phyloP scores from a whole-genome alignment of 2,797 vertebrate genomes.

The Neomorphus geoffroyi region DNA sequence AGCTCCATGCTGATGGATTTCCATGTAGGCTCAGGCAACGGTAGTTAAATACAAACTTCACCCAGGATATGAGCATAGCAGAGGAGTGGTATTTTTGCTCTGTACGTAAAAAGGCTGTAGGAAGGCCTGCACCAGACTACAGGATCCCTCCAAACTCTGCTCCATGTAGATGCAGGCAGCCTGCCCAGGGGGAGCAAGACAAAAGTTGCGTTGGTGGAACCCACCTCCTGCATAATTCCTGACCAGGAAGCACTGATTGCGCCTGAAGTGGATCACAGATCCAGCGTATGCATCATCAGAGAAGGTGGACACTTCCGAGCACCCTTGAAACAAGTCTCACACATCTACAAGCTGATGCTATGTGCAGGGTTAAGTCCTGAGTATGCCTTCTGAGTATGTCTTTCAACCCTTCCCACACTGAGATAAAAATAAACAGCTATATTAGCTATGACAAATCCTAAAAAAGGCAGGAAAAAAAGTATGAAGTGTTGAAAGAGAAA shows the following conservation, averaged over 20 bases:
- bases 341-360: neutral
- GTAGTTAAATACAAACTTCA: neutral
- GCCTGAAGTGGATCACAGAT: neutral
- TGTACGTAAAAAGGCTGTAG: neutral
- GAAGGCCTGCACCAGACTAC: neutral
- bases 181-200: neutral
- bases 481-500: slow-evolving; percentile 20
- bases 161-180: neutral
- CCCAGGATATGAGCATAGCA: neutral
- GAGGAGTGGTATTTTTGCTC: neutral
- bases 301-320: neutral
- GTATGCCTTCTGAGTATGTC: slow-evolving; percentile 1
- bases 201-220: neutral
- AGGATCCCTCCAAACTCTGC: neutral
- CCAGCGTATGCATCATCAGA: neutral
- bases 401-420: slow-evolving; percentile 57
- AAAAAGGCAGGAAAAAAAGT: neutral
- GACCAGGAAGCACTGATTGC: neutral
- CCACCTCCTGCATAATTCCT: neutral
- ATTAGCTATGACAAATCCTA: slow-evolving; percentile 29
- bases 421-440: slow-evolving; percentile 57
- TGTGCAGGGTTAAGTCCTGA: slow-evolving; percentile 26
- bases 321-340: neutral
- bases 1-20: neutral
- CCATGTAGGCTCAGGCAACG: neutral